These are phyloP conservation scores for Cossypha heuglini DNA, from an alignment of 2,797 vertebrate genomes.

Conservation along the genomic window DNA sequence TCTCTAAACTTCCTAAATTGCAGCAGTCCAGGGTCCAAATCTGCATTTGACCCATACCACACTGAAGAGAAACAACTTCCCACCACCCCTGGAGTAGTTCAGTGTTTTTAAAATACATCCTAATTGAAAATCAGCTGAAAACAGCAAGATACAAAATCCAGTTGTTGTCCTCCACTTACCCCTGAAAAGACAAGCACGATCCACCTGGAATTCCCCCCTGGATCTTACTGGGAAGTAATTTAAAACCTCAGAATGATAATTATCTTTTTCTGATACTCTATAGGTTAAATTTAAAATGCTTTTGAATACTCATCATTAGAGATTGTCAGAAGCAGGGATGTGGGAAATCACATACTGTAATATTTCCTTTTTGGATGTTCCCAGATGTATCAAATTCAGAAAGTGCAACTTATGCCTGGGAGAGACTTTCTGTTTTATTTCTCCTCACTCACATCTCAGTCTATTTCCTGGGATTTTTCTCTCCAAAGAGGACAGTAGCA, in stretches of 20 bases:
- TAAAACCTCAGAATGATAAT: constrained; percentile 30
- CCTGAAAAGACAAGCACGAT: not conserved
- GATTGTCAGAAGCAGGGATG: not conserved
- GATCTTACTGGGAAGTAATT: constrained; percentile 26
- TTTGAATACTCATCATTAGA: constrained; percentile 8
- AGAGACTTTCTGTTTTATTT: not conserved
- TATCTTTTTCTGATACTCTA: not conserved
- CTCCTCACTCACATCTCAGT: not conserved
- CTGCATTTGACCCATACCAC: not conserved
- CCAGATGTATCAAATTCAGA: not conserved
- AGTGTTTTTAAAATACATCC: not conserved
- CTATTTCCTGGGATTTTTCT: not conserved
- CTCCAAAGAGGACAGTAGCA: not conserved
- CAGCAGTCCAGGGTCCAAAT: not conserved
- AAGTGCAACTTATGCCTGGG: not conserved
- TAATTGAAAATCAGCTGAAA: not conserved
- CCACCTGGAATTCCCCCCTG: not conserved
- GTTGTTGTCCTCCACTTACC: not conserved
- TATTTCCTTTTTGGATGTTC: constrained; percentile 14
- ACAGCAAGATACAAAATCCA: not conserved
- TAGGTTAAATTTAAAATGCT: constrained; percentile 12
- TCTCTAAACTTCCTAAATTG: not conserved
- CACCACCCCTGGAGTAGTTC: not conserved
- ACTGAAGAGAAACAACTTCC: not conserved
- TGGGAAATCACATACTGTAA: constrained; percentile 16